These are phyloP conservation scores for Dolichomitus sp. DNA, from an alignment of 2,888 invertebrate genomes.

Conservation along the genomic window DNA sequence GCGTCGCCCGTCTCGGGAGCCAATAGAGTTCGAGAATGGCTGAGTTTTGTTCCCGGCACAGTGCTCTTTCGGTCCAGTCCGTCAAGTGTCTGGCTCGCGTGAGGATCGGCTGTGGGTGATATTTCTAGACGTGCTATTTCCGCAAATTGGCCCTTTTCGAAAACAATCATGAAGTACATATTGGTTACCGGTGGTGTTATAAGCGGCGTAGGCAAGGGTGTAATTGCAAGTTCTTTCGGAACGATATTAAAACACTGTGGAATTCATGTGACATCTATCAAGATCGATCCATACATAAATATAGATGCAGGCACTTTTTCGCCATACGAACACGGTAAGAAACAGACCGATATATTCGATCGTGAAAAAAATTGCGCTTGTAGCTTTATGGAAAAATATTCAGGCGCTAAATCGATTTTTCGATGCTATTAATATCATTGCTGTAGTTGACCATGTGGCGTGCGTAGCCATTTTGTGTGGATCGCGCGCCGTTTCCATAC, in stretches of 20 bases:
- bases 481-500: conserved; percentile 45
- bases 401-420: not conserved
- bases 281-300: conserved; percentile 99
- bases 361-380: not conserved
- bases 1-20: conserved; percentile 10
- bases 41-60: conserved; percentile 62
- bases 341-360: not conserved
- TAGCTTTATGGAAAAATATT: not conserved
- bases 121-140: not conserved
- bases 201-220: conserved; percentile 99
- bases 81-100: conserved; percentile 68
- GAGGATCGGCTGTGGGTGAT: conserved; percentile 5
- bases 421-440: conserved; percentile 3
- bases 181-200: conserved; percentile 99
- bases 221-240: conserved; percentile 98
- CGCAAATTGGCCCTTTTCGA: not conserved
- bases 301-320: conserved; percentile 99
- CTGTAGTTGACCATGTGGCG: conserved; percentile 71
- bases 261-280: conserved; percentile 98
- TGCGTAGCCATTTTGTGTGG: conserved; percentile 73
- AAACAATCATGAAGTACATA: conserved; percentile 95
- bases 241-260: conserved; percentile 98
- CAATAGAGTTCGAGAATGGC: conserved; percentile 47
- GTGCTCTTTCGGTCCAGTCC: conserved; percentile 67
- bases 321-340: conserved; percentile 98